phyloP scores from a whole-genome alignment of 2,797 vertebrate species.

The Neosalanx taihuensis region DNA sequence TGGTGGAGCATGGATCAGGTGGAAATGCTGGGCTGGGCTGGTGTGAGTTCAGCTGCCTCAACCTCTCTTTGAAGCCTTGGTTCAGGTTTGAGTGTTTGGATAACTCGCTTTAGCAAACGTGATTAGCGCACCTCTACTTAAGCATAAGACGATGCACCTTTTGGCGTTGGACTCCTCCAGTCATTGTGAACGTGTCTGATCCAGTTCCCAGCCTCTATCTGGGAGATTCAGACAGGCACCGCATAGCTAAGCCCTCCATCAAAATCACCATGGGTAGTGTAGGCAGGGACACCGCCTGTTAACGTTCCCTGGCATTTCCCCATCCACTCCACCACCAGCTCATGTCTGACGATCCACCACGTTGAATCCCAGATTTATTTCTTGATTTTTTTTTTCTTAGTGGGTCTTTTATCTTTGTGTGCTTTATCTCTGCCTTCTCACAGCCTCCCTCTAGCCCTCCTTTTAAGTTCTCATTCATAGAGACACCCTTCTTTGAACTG shows the following conservation, averaged over 20 bases:
- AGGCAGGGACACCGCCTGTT: neutral
- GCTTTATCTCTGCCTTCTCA: slow-evolving; percentile 4
- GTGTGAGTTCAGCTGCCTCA: neutral
- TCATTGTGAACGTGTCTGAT: neutral
- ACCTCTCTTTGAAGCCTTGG: too few species aligned
- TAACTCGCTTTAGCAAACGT: neutral
- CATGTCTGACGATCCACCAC: slow-evolving; percentile 20
- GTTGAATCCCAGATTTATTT: slow-evolving; percentile 2
- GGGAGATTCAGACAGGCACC: neutral
- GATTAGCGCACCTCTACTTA: neutral
- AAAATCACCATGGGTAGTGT: neutral
- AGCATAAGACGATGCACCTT: neutral
- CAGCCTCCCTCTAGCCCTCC: neutral
- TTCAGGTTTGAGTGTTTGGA: neutral
- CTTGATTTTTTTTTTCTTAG: neutral
- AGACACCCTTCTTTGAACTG: too few species aligned
- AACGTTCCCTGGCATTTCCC: slow-evolving; percentile 15
- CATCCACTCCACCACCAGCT: slow-evolving; percentile 15
- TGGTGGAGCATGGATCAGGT: neutral
- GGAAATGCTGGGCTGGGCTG: neutral
- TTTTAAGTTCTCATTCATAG: slow-evolving; percentile 6
- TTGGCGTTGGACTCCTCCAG: too few species aligned
- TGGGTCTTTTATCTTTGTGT: slow-evolving; percentile 9
- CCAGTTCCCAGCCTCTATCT: neutral
- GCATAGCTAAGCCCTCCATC: neutral